These are phyloP conservation scores for Portevinia maculata DNA, from an alignment of 2,888 invertebrate genomes.

Conservation along the genomic window DNA sequence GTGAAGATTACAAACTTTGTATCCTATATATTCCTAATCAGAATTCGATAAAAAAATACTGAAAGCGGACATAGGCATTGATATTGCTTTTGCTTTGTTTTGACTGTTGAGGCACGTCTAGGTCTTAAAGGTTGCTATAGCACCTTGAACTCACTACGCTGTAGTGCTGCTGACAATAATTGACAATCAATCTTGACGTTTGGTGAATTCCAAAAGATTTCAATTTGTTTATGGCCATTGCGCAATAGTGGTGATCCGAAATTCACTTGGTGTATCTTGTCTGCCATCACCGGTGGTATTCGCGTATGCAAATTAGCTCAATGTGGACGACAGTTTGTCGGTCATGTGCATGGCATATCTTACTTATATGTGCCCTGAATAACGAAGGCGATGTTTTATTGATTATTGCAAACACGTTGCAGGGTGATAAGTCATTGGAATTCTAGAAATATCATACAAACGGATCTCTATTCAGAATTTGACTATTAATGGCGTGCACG, in stretches of 20 bases:
- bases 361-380: constrained; percentile 57
- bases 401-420: constrained; percentile 56
- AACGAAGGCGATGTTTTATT: constrained; percentile 42
- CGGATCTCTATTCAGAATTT: constrained; percentile 26
- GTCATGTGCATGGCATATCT: too few relatives aligned
- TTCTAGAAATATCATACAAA: constrained; percentile 47
- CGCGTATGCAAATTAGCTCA: constrained; percentile 51
- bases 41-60: constrained; percentile 16
- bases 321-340: constrained; percentile 40
- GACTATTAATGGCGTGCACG: constrained; percentile 9
- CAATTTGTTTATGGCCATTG: constrained; percentile 60
- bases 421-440: constrained; percentile 48
- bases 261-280: constrained; percentile 38
- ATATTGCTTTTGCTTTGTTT: constrained; percentile 8
- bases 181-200: constrained; percentile 65
- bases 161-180: constrained; percentile 46
- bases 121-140: constrained; percentile 65
- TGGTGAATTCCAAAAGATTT: constrained; percentile 60
- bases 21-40: constrained; percentile 35
- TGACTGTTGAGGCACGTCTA: constrained; percentile 31
- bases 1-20: constrained; percentile 25
- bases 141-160: constrained; percentile 65
- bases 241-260: constrained; percentile 49
- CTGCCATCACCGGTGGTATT: constrained; percentile 22
- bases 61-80: not conserved